These are phyloP conservation scores for Pentamera pediparva DNA, from an alignment of 53 echinoderm and acorn worm genomes.

Conservation along the genomic window DNA sequence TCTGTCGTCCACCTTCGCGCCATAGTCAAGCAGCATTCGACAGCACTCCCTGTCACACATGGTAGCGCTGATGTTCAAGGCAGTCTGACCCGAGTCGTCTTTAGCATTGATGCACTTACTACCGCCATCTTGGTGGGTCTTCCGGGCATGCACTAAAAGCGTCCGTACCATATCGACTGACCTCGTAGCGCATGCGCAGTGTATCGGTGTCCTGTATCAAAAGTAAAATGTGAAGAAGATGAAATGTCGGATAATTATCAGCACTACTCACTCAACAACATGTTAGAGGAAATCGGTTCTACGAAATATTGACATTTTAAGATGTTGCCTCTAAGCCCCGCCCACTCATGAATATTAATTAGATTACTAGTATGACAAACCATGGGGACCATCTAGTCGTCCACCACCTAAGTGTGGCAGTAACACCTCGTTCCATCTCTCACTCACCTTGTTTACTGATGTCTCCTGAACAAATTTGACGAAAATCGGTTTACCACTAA, in stretches of 20 bases:
- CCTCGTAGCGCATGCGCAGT: neutral
- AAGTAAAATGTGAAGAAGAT: too few species aligned
- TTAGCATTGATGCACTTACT: slow-evolving; percentile 32
- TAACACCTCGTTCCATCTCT: too few species aligned
- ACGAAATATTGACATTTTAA: neutral
- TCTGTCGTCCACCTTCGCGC: slow-evolving; percentile 49
- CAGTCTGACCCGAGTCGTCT: slow-evolving; percentile 46
- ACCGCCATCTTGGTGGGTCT: slow-evolving; percentile 1
- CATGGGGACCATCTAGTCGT: too few species aligned
- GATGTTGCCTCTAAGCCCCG: neutral
- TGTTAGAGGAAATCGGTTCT: neutral
- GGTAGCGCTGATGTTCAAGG: slow-evolving; percentile 68
- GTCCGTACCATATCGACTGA: neutral
- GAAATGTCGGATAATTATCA: too few species aligned
- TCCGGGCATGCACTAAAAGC: neutral
- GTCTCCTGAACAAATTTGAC: too few species aligned
- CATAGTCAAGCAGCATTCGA: slow-evolving; percentile 51
- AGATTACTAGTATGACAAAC: too few species aligned
- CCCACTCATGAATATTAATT: too few species aligned
- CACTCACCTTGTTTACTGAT: too few species aligned
- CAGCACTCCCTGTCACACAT: slow-evolving; percentile 55
- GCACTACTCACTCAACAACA: too few species aligned
- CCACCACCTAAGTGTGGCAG: too few species aligned
- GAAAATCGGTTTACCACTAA: too few species aligned
- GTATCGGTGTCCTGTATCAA: slow-evolving; percentile 1